Base-by-base conservation (phyloP, 2,888 invertebrate species). In the Germaria angustata region DNA sequence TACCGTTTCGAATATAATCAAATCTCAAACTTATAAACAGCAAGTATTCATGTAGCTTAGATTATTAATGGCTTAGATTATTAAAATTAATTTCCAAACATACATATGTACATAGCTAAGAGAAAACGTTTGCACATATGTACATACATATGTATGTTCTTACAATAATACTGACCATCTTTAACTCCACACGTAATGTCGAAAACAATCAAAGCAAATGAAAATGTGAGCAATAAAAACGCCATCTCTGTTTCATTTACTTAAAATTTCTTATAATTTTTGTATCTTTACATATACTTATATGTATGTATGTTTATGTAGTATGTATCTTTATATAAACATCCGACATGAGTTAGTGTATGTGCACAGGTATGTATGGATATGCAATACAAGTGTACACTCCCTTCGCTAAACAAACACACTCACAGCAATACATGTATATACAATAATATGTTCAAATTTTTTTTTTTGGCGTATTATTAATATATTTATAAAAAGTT, bases 161-260 rank as follows among this genome's bases (percentile, higher is more conserved):
- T 28, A 17, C 9, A 41, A 39, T 72, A 51, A 57, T 77, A 81
- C 81, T 69, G 6, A 81, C 81, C 81, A 73, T 81, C 63, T 63
- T 81, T 81, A 49, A 78, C 39, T 68, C 73, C 81, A 44, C 22
- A 61, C 17, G 68, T 41, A 41, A 63, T 24, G 68, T 78, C 63
- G 24, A 81, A 69, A 69, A 46, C 34, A 46, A 69, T 51, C 44
- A 73, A n/a, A 20, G 51, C 73, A 68, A 80, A 73, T 17, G 51
- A 66, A 68, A 73, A 81, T 69, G 28, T 68, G 63, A 78, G 63
- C 66, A 78, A 46, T 44, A 73, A 61, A 51, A 68, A 68, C 44
- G 61, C 66, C 80, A 80, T 80, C 36, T 68, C 51, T 72, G 24
- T 65, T 68, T 72, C 20, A 68, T 66, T 73, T 68, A 72, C 32